Conservation (phyloP, 30 jellyfish, hydroid and myxozoan species). For the Aurelia aurita complex sp. Pacific region DNA sequence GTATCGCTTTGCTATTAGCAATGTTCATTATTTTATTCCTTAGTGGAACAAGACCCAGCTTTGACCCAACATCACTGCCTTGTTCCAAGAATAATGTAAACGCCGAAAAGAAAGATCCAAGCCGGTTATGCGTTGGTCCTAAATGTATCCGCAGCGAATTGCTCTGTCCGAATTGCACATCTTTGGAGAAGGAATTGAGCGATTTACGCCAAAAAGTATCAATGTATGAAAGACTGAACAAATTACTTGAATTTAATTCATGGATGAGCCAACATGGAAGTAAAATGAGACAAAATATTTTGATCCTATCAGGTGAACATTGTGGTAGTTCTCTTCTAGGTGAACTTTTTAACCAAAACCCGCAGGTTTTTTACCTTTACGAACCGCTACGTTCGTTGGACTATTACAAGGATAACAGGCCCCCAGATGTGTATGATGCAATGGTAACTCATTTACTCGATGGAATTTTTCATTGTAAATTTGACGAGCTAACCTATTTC, state of each 20-base stretch:
- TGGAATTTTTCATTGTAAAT: conserved; percentile 97
- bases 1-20: conserved; percentile 81
- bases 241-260: conserved; percentile 94
- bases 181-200: conserved; percentile 81
- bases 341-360: conserved; percentile 96
- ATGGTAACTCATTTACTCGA: conserved; percentile 98
- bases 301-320: conserved; percentile 94
- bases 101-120: conserved; percentile 13
- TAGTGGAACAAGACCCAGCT: conserved; percentile 73
- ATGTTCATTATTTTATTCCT: conserved; percentile 74
- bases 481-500: conserved; percentile 93
- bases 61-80: conserved; percentile 26
- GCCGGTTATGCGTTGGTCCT: conserved; percentile 40
- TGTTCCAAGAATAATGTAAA: conserved; percentile 32
- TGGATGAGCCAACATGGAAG: conserved; percentile 99
- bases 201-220: conserved; percentile 97
- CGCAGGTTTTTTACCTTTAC: conserved; percentile 95
- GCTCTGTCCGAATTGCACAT: conserved; percentile 62
- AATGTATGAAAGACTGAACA: conserved; percentile 96
- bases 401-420: conserved; percentile 95
- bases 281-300: conserved; percentile 94
- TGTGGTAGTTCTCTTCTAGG: conserved; percentile 99
- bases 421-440: conserved; percentile 98
- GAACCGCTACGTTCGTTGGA: conserved; percentile 95
- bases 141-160: conserved; percentile 53